Evolutionary conservation across 2,888 invertebrate genomes (phyloP), one percentile per base, ranked within the genome.

Genomic region (Podotricha telesiphe): DNA sequence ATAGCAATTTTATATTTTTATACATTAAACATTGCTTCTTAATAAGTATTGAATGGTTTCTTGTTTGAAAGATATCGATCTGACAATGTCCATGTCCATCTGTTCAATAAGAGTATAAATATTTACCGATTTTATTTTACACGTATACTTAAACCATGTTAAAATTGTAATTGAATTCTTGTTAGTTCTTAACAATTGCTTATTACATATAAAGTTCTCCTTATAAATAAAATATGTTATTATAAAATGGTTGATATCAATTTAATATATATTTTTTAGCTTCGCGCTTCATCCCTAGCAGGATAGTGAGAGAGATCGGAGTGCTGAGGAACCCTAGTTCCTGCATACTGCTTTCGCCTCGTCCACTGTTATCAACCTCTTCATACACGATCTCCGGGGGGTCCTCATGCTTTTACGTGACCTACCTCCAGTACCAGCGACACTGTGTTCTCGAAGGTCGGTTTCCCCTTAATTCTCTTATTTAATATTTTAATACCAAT

Each of bases 121-220:
- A 62, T 62, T 62, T 62, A 62, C 17, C 10, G 34, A 48, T 37
- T 48, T 48, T 62, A 47, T 62, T 48, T 62, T 37, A 62, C 62
- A 48, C 19, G 37, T 28, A 48, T 34, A 22, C 34, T 62, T 61
- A 7, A 34, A 7, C 17, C 45, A 47, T 34, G 28, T 47, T 28
- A n/a, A 28, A n/a, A 61, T 17, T 48, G 17, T 48, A 62, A 20
- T 48, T 62, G 11, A 19, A 48, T 47, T 62, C 48, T 48, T 2
- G 22, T 62, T 34, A 47, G 22, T 59, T 45, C 20, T 11, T 15
- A 20, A 58, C 42, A 58, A 37, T 22, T 42, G n/a, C 13, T 5
- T 22, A 42, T 13, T 42, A 10, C 1, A 34, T 55, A 55, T 34
- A 55, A 55, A 55, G 0, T 1, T 17, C 0, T 34, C 4, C 15